phyloP scores from a whole-genome alignment of 2,113 vertebrate species.

The Sinocyclocheilus rhinocerous region DNA sequence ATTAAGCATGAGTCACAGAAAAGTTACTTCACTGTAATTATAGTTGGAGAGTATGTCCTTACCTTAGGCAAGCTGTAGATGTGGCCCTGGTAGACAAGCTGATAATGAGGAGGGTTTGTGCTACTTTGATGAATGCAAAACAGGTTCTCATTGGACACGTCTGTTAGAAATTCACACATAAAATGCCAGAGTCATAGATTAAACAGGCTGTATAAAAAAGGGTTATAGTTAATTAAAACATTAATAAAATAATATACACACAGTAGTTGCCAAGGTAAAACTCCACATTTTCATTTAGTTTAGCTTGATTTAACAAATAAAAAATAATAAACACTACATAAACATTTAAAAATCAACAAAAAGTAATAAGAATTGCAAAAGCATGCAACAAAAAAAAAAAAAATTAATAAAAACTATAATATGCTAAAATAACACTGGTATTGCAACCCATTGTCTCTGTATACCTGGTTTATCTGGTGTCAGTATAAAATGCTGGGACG shows the following conservation, averaged over 20 bases:
- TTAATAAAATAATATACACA: too few species aligned
- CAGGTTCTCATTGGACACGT: slow-evolving; percentile 89
- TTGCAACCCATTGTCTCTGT: neutral
- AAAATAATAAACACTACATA: too few species aligned
- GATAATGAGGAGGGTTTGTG: slow-evolving; percentile 91
- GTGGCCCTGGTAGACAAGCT: slow-evolving; percentile 91
- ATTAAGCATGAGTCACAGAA: neutral
- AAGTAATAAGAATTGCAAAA: too few species aligned
- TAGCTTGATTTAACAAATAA: too few species aligned
- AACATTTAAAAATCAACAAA: too few species aligned
- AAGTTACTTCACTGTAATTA: neutral
- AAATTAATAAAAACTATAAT: too few species aligned
- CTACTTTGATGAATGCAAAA: slow-evolving; percentile 95
- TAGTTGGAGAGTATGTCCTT: slow-evolving; percentile 6
- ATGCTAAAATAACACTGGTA: neutral
- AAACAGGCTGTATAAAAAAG: neutral
- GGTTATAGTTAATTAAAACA: neutral
- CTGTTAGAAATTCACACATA: slow-evolving; percentile 65
- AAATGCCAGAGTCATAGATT: neutral
- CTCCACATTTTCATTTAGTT: too few species aligned
- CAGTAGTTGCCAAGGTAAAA: too few species aligned
- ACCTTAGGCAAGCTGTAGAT: slow-evolving; percentile 94
- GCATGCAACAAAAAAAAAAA: too few species aligned
- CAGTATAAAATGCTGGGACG: slow-evolving; percentile 93
- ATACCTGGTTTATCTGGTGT: slow-evolving; percentile 93